Conservation (phyloP, 2,797 vertebrate species). For the Malurus leucopterus region DNA sequence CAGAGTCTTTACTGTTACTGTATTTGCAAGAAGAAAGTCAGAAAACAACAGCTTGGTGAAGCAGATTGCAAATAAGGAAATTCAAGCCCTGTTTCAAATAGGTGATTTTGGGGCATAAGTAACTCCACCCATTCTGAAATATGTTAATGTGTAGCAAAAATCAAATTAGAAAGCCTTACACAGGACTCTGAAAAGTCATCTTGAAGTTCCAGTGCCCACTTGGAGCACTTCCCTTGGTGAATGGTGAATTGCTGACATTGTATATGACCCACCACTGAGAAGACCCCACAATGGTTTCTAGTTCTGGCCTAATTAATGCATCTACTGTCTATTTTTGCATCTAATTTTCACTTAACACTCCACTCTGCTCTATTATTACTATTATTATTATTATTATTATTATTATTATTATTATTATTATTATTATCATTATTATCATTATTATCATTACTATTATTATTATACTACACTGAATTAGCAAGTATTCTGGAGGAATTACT, state of each 20-base stretch:
- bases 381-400: not conserved
- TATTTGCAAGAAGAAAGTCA: not conserved
- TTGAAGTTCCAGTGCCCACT: not conserved
- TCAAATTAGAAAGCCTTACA: not conserved
- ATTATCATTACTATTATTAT: not conserved
- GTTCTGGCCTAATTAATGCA: not conserved
- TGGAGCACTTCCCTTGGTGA: not conserved
- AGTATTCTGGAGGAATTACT: not conserved
- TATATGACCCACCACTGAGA: not conserved
- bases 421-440: not conserved
- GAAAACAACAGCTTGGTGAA: not conserved
- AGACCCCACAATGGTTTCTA: not conserved
- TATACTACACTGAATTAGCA: not conserved
- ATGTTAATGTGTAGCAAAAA: not conserved
- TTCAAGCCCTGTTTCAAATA: not conserved
- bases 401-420: not conserved
- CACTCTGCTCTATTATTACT: not conserved
- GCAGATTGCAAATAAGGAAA: not conserved
- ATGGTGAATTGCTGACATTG: not conserved
- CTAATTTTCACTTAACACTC: not conserved
- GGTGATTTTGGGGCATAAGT: not conserved
- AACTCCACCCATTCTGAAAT: not conserved
- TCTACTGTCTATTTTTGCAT: not conserved
- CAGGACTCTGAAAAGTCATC: not conserved
- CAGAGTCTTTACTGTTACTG: not conserved